Percentiles rank a stretch among this genome's conserved stretches.
Evolutionary conservation across 2,888 invertebrate species (phyloP).

Genomic region (Hyles lineata): DNA sequence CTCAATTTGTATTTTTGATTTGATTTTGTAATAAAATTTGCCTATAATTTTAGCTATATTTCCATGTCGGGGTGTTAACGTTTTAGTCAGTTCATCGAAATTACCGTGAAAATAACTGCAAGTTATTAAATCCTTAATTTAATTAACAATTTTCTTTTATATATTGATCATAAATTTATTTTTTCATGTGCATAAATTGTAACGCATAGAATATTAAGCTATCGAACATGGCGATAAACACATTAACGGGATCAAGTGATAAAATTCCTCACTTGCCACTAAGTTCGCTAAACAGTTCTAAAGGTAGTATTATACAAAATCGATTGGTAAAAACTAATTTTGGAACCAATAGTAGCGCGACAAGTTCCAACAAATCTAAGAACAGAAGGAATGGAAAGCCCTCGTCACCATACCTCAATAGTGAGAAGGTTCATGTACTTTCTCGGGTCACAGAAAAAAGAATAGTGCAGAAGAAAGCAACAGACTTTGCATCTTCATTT

Average conservation of each 20-base stretch:
- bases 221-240: slow-evolving; percentile 60
- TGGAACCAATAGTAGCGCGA: slow-evolving; percentile 46
- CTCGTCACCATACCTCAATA: slow-evolving; percentile 60
- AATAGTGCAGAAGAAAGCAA: slow-evolving; percentile 55
- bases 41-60: slow-evolving; percentile 54
- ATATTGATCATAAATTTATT: background rate
- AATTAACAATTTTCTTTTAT: background rate
- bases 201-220: background rate
- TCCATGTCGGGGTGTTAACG: slow-evolving; percentile 59
- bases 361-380: slow-evolving; percentile 49
- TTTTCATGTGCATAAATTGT: background rate
- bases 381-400: slow-evolving; percentile 46
- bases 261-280: slow-evolving; percentile 45
- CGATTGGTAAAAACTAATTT: slow-evolving; percentile 49
- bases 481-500: slow-evolving; percentile 61
- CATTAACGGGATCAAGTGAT: slow-evolving; percentile 46
- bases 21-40: slow-evolving; percentile 50
- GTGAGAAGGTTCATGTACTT: slow-evolving; percentile 57
- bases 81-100: slow-evolving; percentile 61
- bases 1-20: slow-evolving; percentile 52
- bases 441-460: slow-evolving; percentile 65
- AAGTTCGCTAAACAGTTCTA: slow-evolving; percentile 46
- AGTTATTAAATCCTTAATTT: slow-evolving; percentile 34
- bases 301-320: slow-evolving; percentile 41
- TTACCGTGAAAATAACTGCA: slow-evolving; percentile 60